Conservation (phyloP, 2,888 invertebrate genomes). For the Pollenia labialis region DNA sequence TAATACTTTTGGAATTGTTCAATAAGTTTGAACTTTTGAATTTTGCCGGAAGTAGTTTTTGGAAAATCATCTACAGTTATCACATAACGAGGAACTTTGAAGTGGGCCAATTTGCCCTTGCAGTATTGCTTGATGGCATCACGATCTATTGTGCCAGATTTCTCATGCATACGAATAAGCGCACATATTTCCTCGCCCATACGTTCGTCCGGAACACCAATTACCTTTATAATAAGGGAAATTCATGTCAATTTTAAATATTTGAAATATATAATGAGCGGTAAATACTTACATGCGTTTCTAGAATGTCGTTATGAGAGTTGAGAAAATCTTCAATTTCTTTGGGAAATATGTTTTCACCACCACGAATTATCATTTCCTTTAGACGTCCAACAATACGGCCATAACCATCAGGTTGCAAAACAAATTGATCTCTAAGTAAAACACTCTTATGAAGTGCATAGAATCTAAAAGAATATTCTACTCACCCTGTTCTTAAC, state of each 20-base stretch:
- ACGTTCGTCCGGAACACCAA: constrained; percentile 89
- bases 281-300: constrained; percentile 86
- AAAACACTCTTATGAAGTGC: not conserved
- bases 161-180: constrained; percentile 86
- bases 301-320: constrained; percentile 88
- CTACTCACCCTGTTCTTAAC: constrained; percentile 89
- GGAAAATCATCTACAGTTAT: constrained; percentile 88
- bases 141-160: constrained; percentile 83
- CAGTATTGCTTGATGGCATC: constrained; percentile 87
- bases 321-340: constrained; percentile 91
- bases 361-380: constrained; percentile 91
- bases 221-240: constrained; percentile 84
- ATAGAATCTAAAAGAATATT: not conserved
- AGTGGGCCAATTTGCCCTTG: constrained; percentile 89
- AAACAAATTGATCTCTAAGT: constrained; percentile 85
- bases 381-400: constrained; percentile 89
- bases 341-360: constrained; percentile 92
- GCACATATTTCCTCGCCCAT: constrained; percentile 90
- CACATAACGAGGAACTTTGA: constrained; percentile 91
- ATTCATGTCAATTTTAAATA: not conserved
- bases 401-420: constrained; percentile 88
- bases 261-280: not conserved
- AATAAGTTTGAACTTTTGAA: constrained; percentile 88
- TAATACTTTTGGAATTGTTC: constrained; percentile 77
- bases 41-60: constrained; percentile 91